phyloP scores from a whole-genome alignment of 2,888 invertebrate genomes.

The Dyspetes luteomarginatus region DNA sequence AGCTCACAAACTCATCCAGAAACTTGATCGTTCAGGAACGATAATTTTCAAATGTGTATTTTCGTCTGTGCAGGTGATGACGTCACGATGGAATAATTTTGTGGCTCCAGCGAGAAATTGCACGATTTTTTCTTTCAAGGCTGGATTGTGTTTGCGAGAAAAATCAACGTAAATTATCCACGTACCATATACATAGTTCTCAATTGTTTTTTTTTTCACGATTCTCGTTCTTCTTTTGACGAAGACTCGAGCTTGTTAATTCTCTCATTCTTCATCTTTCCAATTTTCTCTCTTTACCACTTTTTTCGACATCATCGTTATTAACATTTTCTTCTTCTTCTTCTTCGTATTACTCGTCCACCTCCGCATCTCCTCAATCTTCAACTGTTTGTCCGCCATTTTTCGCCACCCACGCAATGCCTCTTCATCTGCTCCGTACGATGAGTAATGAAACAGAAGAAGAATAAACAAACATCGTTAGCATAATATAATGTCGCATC shows the following conservation, averaged over 20 bases:
- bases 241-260: constrained; percentile 14
- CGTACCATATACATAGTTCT: constrained; percentile 34
- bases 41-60: background rate
- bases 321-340: constrained; percentile 6
- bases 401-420: constrained; percentile 74
- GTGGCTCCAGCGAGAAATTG: background rate
- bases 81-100: background rate
- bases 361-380: constrained; percentile 63
- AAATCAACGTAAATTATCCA: background rate
- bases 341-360: constrained; percentile 8
- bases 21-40: background rate
- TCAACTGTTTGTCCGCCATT: constrained; percentile 72
- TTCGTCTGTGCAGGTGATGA: background rate
- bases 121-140: background rate
- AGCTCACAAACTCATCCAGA: background rate
- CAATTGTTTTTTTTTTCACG: constrained; percentile 3
- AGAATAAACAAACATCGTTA: constrained; percentile 29
- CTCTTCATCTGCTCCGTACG: constrained; percentile 76
- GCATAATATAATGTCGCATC: background rate
- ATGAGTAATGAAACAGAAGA: constrained; percentile 66
- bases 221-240: constrained; percentile 11
- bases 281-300: background rate
- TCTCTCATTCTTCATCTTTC: background rate
- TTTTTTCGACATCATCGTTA: background rate
- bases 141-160: background rate